phyloP scores from a whole-genome alignment of 2,113 vertebrate species.

The Symphodus melops region DNA sequence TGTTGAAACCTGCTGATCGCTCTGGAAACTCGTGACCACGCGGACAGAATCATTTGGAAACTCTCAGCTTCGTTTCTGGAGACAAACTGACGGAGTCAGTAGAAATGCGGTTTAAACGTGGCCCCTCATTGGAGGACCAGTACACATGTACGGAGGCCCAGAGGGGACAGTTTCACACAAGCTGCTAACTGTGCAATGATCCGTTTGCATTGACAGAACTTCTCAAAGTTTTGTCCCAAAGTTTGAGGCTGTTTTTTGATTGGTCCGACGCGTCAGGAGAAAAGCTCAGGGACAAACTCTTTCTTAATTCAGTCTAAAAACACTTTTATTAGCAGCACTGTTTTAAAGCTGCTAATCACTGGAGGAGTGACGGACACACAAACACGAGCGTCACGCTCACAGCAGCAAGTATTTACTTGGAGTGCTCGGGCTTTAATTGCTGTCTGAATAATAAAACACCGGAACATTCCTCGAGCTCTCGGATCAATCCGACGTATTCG shows the following conservation, averaged over 20 bases:
- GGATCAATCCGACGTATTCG: slow-evolving; percentile 63
- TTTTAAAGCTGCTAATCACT: slow-evolving; percentile 30
- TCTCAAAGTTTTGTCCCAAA: slow-evolving; percentile 6
- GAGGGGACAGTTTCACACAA: no score
- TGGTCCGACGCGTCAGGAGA: slow-evolving; percentile 28
- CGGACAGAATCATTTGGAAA: slow-evolving; percentile 1
- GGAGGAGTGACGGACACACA: slow-evolving; percentile 19
- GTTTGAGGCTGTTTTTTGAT: slow-evolving; percentile 14
- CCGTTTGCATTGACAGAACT: slow-evolving; percentile 32
- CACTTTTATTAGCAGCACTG: not conserved
- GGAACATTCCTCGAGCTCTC: slow-evolving; percentile 56
- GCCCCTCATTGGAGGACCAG: no score
- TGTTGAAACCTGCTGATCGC: slow-evolving; percentile 23
- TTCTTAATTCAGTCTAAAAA: slow-evolving; percentile 23
- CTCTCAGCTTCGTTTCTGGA: slow-evolving; percentile 2
- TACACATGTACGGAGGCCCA: no score
- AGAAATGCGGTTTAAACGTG: not conserved
- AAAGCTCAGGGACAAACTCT: slow-evolving; percentile 31
- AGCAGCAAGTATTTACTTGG: slow-evolving; percentile 54
- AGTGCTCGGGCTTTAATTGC: slow-evolving; percentile 69
- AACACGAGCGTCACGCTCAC: slow-evolving; percentile 49
- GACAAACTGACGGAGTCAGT: not conserved
- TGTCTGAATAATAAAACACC: slow-evolving; percentile 64
- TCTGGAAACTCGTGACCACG: slow-evolving; percentile 4
- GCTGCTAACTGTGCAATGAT: slow-evolving; percentile 10